Evolutionary conservation across 2,113 vertebrate species (phyloP).

Genomic region (Gasterosteus aculeatus): DNA sequence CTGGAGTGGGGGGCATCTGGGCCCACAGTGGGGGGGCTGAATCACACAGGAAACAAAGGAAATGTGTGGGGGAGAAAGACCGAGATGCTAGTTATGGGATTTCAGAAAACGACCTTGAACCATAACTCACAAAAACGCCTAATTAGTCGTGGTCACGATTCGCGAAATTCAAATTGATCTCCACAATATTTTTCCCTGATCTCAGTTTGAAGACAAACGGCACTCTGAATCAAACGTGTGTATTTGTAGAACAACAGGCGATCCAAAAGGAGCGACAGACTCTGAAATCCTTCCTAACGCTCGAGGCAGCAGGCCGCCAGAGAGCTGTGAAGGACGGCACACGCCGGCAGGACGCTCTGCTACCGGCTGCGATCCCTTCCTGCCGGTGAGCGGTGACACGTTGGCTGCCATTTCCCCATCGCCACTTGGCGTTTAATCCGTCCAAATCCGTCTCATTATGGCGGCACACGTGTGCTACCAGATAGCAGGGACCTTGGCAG

Average conservation of each 20-base stretch:
- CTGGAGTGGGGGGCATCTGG: conserved; percentile 71
- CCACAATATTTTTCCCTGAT: conserved; percentile 2
- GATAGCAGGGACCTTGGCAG: conserved; percentile 50
- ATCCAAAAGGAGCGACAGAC: conserved; percentile 37
- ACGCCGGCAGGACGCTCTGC: conserved; percentile 46
- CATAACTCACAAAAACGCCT: neutral
- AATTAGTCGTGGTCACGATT: neutral
- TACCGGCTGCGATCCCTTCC: conserved; percentile 58
- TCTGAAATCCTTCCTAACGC: conserved; percentile 47
- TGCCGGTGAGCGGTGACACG: conserved; percentile 61
- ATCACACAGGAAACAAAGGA: conserved; percentile 60
- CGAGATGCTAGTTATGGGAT: neutral
- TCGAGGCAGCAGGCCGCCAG: conserved; percentile 48
- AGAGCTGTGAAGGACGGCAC: conserved; percentile 47
- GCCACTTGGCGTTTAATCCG: conserved; percentile 74
- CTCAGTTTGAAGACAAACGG: conserved; percentile 11
- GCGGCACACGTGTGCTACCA: conserved; percentile 59
- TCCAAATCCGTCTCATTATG: conserved; percentile 76
- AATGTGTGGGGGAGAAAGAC: conserved; percentile 55
- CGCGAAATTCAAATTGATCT: neutral
- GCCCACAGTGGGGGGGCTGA: conserved; percentile 55
- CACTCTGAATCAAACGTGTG: conserved; percentile 1
- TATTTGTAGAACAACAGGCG: conserved; percentile 23
- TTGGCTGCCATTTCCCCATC: conserved; percentile 71
- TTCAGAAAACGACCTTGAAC: conserved; percentile 16